phyloP scores from a whole-genome alignment of 2,113 vertebrate genomes.

The Perognathus longimembris region DNA sequence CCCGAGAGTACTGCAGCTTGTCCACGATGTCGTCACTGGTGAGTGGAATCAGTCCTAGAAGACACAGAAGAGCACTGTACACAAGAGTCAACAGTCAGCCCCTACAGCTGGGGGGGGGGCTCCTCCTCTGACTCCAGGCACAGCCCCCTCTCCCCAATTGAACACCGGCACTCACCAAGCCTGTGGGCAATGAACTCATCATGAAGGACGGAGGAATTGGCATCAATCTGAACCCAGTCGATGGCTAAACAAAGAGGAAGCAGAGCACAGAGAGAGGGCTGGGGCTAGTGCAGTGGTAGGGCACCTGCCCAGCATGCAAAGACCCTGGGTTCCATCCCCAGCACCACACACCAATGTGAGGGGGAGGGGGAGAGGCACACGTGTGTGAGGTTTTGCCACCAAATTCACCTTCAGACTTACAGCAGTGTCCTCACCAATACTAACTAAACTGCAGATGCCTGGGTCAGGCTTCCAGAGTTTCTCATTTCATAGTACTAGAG shows the following conservation, averaged over 20 bases:
- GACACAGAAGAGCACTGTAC: conserved; percentile 15
- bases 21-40: conserved; percentile 99
- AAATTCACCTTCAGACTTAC: neutral
- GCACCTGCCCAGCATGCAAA: no score
- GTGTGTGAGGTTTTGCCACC: neutral
- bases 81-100: neutral
- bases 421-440: neutral
- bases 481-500: neutral
- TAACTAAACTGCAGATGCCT: neutral
- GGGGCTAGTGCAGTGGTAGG: no score
- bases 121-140: neutral
- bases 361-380: no score
- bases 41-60: conserved; percentile 94
- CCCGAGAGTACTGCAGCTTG: conserved; percentile 97
- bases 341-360: no score
- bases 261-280: neutral
- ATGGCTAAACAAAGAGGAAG: conserved; percentile 89
- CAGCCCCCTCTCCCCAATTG: neutral
- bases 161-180: conserved; percentile 90
- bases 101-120: neutral
- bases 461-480: neutral
- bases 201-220: conserved; percentile 98
- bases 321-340: no score
- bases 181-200: conserved; percentile 98
- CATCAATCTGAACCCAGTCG: conserved; percentile 99